Base-by-base conservation (phyloP, 1,140 invertebrate species). In the Diorhabda carinulata region DNA sequence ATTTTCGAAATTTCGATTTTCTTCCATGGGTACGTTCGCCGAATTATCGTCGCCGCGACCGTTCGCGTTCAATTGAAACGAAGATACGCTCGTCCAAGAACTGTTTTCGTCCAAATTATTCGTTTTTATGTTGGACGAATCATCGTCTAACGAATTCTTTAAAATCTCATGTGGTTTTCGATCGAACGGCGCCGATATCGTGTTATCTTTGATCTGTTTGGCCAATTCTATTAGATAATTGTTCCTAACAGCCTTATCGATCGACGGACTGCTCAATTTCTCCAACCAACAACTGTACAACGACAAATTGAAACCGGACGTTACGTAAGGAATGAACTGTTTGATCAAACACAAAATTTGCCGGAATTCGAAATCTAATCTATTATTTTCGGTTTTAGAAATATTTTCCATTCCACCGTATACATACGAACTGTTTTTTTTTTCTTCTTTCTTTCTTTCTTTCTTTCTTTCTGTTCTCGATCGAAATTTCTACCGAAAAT, bases 251-350 rank as follows among this genome's bases (percentile, higher is more conserved):
- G 47, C 66, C n/a, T 79, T 79, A 42, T 83, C 79, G 2, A 71
- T 61, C 4, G 52, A 40, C 0, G 76, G 65, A 3, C n/a, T 7
- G 52, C 76, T 77, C 7, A 84, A 72, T 69, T 83, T 83, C 4
- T 82, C 74, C 3, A 83, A 66, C 83, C 83, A 84, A 44, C 78
- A 59, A 61, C 76, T 74, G 57, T 81, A 83, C 5, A 80, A 70
- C 4, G 74, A 47, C 4, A 76, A 72, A 47, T 79, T 75, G 7
- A 75, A 62, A 3, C 73, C 43, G 2, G 76, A 76, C 9, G 70
- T 77, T 47, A 83, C 69, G 8, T 62, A 70, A 5, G 81, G 64
- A 56, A 83, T 73, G 40, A 79, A 76, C 5, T 81, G 76, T 61
- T 76, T 76, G 4, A 82, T 73, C 41, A 71, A 61, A 5, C 67